These are phyloP conservation scores for Notiomystis cincta DNA, from an alignment of 2,113 vertebrate genomes.

Conservation along the genomic window DNA sequence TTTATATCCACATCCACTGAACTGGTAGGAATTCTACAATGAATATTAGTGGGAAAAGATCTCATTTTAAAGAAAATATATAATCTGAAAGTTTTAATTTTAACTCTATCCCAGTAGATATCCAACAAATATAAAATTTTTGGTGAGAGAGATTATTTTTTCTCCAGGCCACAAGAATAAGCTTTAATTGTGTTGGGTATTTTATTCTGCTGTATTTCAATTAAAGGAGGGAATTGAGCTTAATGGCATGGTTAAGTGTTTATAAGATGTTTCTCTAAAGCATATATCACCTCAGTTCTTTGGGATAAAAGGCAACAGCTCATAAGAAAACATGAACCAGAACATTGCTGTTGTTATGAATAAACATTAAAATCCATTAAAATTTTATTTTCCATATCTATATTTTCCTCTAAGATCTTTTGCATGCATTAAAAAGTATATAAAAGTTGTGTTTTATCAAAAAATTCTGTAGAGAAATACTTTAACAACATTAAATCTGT, in stretches of 20 bases:
- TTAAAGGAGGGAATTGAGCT: not conserved
- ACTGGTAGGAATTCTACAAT: not conserved
- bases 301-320: not conserved
- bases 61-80: not conserved
- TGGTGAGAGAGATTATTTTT: not conserved
- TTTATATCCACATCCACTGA: not conserved
- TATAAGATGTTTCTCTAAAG: not conserved
- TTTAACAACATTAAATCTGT: not conserved
- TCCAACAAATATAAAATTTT: not conserved
- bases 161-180: not conserved
- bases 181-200: not conserved
- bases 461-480: not conserved
- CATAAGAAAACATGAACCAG: not conserved
- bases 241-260: not conserved
- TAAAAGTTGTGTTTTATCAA: not conserved
- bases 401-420: not conserved
- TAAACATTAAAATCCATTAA: not conserved
- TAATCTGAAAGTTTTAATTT: not conserved
- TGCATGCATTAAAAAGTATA: not conserved
- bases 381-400: not conserved
- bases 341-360: not conserved
- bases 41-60: not conserved
- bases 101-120: not conserved
- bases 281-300: not conserved
- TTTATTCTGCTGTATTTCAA: not conserved